A percentile compares a stretch with the other conserved stretches of the same genome.
Conservation (phyloP, 2,888 invertebrate species). For the Trilocha varians region DNA sequence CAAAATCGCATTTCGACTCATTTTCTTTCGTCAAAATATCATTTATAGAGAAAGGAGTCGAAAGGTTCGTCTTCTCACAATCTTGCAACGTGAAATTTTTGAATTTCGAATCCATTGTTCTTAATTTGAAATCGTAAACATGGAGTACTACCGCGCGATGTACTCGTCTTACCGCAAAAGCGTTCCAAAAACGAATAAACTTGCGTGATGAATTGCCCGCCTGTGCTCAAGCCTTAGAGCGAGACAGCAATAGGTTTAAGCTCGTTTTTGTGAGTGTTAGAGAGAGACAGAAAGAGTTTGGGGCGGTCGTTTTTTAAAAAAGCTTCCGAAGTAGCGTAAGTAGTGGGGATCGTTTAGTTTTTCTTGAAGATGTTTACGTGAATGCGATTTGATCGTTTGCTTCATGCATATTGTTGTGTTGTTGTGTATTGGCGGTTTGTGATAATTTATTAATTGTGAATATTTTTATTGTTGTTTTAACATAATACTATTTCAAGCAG, state of each 20-base stretch:
- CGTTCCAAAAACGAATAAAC: constrained; percentile 70
- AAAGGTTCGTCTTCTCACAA: constrained; percentile 56
- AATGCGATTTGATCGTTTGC: constrained; percentile 65
- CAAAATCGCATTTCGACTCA: constrained; percentile 57
- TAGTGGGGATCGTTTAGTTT: constrained; percentile 71
- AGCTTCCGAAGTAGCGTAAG: constrained; percentile 64
- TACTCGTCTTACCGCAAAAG: constrained; percentile 63
- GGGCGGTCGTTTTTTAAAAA: constrained; percentile 64
- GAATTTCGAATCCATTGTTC: constrained; percentile 58
- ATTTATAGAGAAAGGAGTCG: constrained; percentile 82
- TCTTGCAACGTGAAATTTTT: constrained; percentile 51
- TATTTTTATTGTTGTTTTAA: constrained; percentile 1
- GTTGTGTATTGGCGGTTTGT: constrained; percentile 31
- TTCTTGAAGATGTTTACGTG: constrained; percentile 73
- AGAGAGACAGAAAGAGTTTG: constrained; percentile 36
- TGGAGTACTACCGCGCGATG: constrained; percentile 39
- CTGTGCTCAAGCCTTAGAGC: constrained; percentile 58
- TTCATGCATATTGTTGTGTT: constrained; percentile 34
- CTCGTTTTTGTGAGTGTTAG: constrained; percentile 11
- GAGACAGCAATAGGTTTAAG: constrained; percentile 31
- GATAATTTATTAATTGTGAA: background rate
- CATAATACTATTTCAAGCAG: too few species aligned
- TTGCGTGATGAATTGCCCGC: constrained; percentile 65
- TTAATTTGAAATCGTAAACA: constrained; percentile 29
- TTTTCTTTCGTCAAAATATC: constrained; percentile 78